Conservation (phyloP, 2,888 invertebrate species). For the Stenodema calcarata region DNA sequence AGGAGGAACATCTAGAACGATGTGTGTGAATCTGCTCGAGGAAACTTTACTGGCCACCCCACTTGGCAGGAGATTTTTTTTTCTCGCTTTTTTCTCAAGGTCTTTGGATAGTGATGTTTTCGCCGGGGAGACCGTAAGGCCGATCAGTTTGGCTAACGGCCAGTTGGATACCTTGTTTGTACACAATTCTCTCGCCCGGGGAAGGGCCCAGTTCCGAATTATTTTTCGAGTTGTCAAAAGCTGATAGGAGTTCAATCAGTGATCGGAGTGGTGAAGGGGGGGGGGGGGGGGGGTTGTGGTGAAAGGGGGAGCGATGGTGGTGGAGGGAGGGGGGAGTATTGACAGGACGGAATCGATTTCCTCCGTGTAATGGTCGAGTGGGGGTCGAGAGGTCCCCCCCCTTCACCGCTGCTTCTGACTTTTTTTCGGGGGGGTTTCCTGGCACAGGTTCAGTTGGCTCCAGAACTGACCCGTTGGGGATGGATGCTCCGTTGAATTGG, state of each 20-base stretch:
- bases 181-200: not conserved
- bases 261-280: not conserved
- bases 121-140: not conserved
- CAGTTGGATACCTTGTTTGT: not conserved
- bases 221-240: not conserved
- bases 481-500: slow-evolving; percentile 18
- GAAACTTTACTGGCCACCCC: too few species aligned
- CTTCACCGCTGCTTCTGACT: not conserved
- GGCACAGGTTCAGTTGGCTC: slow-evolving; percentile 35
- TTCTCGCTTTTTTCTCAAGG: not conserved
- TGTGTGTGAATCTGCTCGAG: too few species aligned
- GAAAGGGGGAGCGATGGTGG: not conserved
- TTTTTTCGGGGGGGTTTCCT: not conserved
- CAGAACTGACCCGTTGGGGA: slow-evolving; percentile 29
- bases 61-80: too few species aligned
- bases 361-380: not conserved
- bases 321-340: too few species aligned
- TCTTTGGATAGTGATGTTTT: not conserved
- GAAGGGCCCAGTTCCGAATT: not conserved
- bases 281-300: not conserved
- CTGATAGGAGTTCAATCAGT: slow-evolving; percentile 6
- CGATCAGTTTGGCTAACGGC: slow-evolving; percentile 2
- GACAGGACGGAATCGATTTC: not conserved
- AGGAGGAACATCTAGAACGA: too few species aligned
- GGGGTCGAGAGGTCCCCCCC: not conserved